A percentile compares a stretch with the other conserved stretches of the same genome.
phyloP scores from a whole-genome alignment of 2,888 invertebrate species.

The Helicoverpa assulta region DNA sequence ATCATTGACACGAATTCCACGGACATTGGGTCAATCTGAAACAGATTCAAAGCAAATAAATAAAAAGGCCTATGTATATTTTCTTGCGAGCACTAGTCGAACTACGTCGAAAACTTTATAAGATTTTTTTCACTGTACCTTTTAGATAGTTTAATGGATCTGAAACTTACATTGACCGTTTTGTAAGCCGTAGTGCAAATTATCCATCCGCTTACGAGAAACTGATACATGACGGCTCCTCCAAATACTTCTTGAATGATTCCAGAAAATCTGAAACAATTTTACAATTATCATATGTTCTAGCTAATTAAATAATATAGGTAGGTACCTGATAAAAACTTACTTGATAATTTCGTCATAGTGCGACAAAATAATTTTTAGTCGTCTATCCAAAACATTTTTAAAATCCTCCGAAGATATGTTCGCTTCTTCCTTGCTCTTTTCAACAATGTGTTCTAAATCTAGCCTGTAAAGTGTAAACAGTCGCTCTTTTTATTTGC shows the following conservation, averaged over 20 bases:
- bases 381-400: constrained; percentile 26
- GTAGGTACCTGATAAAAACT: constrained; percentile 2
- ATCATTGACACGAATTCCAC: constrained; percentile 76
- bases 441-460: constrained; percentile 65
- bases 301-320: not conserved
- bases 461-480: constrained; percentile 63
- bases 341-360: constrained; percentile 45
- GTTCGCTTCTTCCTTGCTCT: constrained; percentile 61
- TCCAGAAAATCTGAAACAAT: constrained; percentile 29
- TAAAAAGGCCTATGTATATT: too few relatives aligned
- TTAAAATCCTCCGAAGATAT: constrained; percentile 12
- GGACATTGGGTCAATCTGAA: constrained; percentile 67
- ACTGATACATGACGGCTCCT: constrained; percentile 62
- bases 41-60: not conserved
- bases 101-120: too few relatives aligned
- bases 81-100: too few relatives aligned
- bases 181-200: constrained; percentile 68
- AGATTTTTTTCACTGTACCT: too few relatives aligned
- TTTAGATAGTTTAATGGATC: too few relatives aligned
- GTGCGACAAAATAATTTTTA: constrained; percentile 33
- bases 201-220: constrained; percentile 68
- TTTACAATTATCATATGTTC: not conserved
- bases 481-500: constrained; percentile 25
- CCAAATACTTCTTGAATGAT: constrained; percentile 59
- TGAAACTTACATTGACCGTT: constrained; percentile 57